These are phyloP conservation scores for Patiria miniata DNA, from an alignment of 35 echinoderm and acorn worm species.

Conservation along the genomic window DNA sequence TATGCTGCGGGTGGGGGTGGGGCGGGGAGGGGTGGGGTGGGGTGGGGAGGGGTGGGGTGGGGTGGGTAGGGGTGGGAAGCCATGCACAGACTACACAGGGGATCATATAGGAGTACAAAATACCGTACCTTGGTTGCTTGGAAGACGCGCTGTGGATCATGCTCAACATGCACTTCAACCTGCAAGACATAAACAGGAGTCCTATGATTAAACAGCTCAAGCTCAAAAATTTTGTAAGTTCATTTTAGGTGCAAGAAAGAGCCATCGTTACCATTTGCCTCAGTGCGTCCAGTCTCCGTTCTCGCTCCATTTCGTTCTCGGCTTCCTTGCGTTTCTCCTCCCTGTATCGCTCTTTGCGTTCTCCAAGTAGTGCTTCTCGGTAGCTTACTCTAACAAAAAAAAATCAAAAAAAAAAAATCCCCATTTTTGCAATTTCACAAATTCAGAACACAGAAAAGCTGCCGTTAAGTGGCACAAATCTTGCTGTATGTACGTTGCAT, in stretches of 20 bases:
- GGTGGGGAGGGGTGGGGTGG: too few relatives aligned
- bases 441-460: neutral
- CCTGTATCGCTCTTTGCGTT: slow-evolving; percentile 40
- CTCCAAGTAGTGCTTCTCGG: slow-evolving; percentile 45
- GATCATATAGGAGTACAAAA: too few relatives aligned
- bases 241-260: neutral
- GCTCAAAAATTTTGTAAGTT: neutral
- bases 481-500: too few relatives aligned
- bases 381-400: slow-evolving; percentile 49
- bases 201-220: neutral
- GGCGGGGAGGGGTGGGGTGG: too few relatives aligned
- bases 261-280: slow-evolving; percentile 70
- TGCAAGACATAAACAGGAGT: neutral
- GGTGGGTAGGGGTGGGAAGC: too few relatives aligned
- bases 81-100: too few relatives aligned
- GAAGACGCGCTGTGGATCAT: slow-evolving; percentile 84
- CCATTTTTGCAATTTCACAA: neutral
- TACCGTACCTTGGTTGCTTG: slow-evolving; percentile 73
- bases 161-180: slow-evolving; percentile 87
- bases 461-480: too few relatives aligned
- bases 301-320: slow-evolving; percentile 75
- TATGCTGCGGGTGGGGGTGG: too few relatives aligned
- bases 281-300: slow-evolving; percentile 77
- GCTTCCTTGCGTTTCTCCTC: slow-evolving; percentile 52
- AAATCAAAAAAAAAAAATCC: slow-evolving; percentile 25